phyloP scores from a whole-genome alignment of 2,888 invertebrate genomes.

The Rhaphigaster nebulosa region DNA sequence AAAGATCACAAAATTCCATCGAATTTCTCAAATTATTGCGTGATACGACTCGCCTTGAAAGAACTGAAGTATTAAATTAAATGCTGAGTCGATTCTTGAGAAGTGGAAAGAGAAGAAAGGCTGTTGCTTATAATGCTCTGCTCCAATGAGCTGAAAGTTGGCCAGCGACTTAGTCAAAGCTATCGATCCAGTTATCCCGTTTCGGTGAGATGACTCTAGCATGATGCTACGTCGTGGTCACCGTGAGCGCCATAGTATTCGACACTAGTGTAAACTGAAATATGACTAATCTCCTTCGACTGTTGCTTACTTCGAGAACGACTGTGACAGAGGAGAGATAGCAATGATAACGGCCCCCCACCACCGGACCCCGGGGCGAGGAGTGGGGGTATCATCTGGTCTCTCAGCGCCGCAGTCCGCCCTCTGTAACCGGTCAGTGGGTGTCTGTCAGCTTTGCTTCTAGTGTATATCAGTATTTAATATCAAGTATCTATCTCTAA shows the following conservation, averaged over 20 bases:
- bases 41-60: fast-evolving
- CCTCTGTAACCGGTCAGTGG: background rate
- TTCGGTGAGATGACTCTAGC: background rate
- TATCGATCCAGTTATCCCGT: background rate
- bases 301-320: background rate
- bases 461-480: background rate
- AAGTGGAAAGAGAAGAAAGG: background rate
- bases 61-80: background rate
- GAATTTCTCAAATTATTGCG: background rate
- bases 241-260: too few relatives aligned
- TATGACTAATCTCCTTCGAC: background rate
- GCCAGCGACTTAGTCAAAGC: background rate
- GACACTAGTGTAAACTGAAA: background rate
- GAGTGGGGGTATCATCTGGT: conserved; percentile 26
- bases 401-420: conserved; percentile 25
- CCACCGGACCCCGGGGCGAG: background rate
- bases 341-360: conserved; percentile 27
- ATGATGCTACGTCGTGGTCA: background rate
- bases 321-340: background rate
- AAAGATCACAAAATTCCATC: too few relatives aligned
- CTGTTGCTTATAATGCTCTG: background rate
- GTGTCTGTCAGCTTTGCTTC: background rate
- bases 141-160: conserved; percentile 24
- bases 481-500: background rate
- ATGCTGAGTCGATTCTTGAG: background rate